These are phyloP conservation scores for Anniella stebbinsi DNA, from an alignment of 2,797 vertebrate species.

Conservation along the genomic window DNA sequence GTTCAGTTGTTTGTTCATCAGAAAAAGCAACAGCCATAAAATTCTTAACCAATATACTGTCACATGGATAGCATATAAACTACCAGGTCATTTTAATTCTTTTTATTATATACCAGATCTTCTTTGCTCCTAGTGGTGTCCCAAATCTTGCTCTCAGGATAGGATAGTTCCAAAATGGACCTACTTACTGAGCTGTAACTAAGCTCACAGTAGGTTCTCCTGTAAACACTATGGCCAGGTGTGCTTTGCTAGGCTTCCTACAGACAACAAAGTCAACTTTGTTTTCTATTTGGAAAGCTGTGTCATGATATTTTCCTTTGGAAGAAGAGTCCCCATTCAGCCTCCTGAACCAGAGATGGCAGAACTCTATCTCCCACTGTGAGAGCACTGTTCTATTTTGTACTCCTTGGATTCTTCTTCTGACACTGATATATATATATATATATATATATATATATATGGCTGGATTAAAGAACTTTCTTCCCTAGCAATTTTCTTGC, in stretches of 20 bases:
- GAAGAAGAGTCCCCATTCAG: slow-evolving; percentile 31
- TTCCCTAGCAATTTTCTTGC: slow-evolving; percentile 36
- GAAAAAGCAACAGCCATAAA: not conserved
- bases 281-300: slow-evolving; percentile 42
- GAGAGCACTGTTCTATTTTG: not conserved
- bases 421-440: not conserved
- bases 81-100: not conserved
- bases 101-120: not conserved
- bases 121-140: slow-evolving; percentile 16
- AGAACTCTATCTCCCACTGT: not conserved
- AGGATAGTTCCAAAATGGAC: slow-evolving; percentile 3
- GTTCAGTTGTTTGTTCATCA: not conserved
- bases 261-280: slow-evolving; percentile 61
- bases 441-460: not conserved
- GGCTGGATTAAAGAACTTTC: slow-evolving; percentile 13
- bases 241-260: slow-evolving; percentile 42
- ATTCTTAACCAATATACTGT: not conserved
- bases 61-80: not conserved
- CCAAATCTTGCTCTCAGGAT: not conserved
- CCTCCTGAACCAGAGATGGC: slow-evolving; percentile 25
- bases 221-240: slow-evolving; percentile 37
- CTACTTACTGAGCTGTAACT: slow-evolving; percentile 38
- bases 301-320: slow-evolving; percentile 32
- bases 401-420: slow-evolving; percentile 5
- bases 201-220: slow-evolving; percentile 53